Evolutionary conservation across 2,113 vertebrate species (phyloP).

Genomic region (Sapayoa aenigma): DNA sequence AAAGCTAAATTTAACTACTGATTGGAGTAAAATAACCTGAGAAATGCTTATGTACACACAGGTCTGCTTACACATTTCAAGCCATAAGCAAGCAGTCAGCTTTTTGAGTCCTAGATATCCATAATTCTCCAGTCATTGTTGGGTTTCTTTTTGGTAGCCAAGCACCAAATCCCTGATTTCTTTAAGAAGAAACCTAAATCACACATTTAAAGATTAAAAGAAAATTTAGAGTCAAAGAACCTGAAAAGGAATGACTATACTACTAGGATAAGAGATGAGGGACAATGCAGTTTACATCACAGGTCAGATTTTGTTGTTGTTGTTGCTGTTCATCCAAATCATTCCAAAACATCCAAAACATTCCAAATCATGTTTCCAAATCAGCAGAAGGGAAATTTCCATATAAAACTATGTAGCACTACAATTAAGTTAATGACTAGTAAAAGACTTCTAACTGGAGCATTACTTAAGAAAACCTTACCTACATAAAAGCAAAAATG

Average conservation of each 20-base stretch:
- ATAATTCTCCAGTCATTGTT: neutral
- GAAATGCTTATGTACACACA: neutral
- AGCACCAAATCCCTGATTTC: neutral
- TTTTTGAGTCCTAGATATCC: neutral
- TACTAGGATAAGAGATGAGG: neutral
- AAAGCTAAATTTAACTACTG: neutral
- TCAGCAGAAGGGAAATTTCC: neutral
- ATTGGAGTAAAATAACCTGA: neutral
- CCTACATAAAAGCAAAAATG: neutral
- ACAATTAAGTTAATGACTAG: neutral
- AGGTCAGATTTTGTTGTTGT: too few relatives aligned
- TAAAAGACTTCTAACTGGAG: neutral
- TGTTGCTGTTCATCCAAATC: too few relatives aligned
- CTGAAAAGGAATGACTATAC: neutral
- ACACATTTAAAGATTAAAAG: neutral
- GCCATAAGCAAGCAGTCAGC: neutral
- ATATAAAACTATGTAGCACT: neutral
- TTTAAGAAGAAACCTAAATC: neutral
- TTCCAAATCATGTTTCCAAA: neutral
- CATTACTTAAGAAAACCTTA: neutral
- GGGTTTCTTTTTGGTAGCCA: neutral
- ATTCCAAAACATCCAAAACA: too few relatives aligned
- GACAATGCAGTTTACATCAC: neutral
- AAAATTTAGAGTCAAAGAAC: neutral
- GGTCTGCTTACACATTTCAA: neutral